phyloP scores from a whole-genome alignment of 2,113 vertebrate species.

The Macquaria australasica region DNA sequence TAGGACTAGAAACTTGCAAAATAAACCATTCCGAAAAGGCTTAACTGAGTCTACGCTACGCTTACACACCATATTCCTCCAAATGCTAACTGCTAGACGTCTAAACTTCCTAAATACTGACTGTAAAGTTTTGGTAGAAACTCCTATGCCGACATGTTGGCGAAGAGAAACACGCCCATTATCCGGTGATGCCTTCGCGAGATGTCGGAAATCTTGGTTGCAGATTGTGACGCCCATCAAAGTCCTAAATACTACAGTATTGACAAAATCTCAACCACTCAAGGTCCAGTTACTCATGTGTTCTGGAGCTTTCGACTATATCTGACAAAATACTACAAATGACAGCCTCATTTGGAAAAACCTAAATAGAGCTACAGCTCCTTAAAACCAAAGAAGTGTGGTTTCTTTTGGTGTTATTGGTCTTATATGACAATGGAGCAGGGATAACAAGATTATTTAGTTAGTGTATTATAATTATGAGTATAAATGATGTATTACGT shows the following conservation, averaged over 20 bases:
- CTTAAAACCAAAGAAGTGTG: not conserved
- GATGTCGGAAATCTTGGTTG: not conserved
- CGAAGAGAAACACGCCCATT: slow-evolving; percentile 60
- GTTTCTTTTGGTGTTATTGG: not conserved
- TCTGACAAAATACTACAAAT: not conserved
- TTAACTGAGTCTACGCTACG: not conserved
- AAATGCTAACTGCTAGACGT: accelerated
- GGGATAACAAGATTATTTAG: not conserved
- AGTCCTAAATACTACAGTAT: not conserved
- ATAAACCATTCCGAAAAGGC: not conserved
- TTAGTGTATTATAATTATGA: not conserved
- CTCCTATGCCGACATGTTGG: slow-evolving; percentile 67
- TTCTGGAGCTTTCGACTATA: not conserved
- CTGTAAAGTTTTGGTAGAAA: slow-evolving; percentile 50
- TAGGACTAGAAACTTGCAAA: not conserved
- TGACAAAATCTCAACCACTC: not conserved
- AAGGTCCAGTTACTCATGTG: not conserved
- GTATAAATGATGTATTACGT: not conserved
- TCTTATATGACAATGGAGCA: too few species aligned
- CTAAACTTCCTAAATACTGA: not conserved
- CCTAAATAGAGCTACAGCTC: not conserved
- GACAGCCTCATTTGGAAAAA: not conserved
- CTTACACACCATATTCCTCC: slow-evolving; percentile 28
- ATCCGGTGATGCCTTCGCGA: slow-evolving; percentile 32
- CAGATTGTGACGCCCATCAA: not conserved